Evolutionary conservation across 1,140 invertebrate genomes (phyloP).

Genomic region (Leguminivora glycinivorella): DNA sequence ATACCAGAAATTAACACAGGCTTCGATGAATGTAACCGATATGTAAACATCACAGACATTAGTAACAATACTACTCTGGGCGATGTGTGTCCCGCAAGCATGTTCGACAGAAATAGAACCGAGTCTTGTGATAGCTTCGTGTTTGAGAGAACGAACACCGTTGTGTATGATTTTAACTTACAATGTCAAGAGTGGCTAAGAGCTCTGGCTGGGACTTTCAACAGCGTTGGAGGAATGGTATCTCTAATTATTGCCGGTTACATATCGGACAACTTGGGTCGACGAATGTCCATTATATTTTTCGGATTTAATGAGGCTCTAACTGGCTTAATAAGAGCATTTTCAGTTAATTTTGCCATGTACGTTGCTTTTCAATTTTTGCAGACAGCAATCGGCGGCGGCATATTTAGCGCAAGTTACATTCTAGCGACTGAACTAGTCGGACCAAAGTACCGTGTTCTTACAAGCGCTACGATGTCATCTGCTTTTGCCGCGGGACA

Average conservation of each 20-base stretch:
- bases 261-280: conserved; percentile 62
- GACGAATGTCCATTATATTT: conserved; percentile 60
- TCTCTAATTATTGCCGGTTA: conserved; percentile 60
- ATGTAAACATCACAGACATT: conserved; percentile 43
- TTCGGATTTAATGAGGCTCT: conserved; percentile 63
- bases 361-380: conserved; percentile 64
- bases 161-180: conserved; percentile 66
- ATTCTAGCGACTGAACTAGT: conserved; percentile 87
- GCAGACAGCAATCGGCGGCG: conserved; percentile 64
- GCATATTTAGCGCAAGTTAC: conserved; percentile 66
- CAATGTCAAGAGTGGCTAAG: conserved; percentile 68
- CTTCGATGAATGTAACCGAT: conserved; percentile 60
- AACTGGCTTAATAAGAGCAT: conserved; percentile 57
- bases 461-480: conserved; percentile 85
- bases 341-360: conserved; percentile 66
- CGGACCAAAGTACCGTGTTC: conserved; percentile 85
- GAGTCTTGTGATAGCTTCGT: conserved; percentile 59
- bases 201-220: conserved; percentile 61
- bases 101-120: conserved; percentile 57
- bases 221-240: conserved; percentile 63
- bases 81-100: conserved; percentile 46
- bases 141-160: conserved; percentile 58
- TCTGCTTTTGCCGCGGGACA: conserved; percentile 87
- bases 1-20: conserved; percentile 53
- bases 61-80: conserved; percentile 30